A percentile compares a stretch with the other conserved stretches of the same genome.
phyloP scores from a whole-genome alignment of 1,140 invertebrate species.

The Pseudomyrmex concolor region DNA sequence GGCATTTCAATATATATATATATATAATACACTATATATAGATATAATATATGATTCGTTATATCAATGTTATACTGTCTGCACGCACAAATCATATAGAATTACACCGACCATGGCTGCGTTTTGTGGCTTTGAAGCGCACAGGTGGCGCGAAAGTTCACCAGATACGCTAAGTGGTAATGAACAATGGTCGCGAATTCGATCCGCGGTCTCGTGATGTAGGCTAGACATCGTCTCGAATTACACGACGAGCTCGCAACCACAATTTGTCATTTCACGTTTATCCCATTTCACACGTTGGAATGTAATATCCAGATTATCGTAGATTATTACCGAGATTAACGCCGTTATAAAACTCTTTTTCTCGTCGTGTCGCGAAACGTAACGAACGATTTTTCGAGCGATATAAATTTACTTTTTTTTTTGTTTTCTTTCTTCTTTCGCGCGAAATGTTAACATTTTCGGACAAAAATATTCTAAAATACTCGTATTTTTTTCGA shows the following conservation, averaged over 20 bases:
- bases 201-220: conserved; percentile 36
- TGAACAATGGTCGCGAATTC: conserved; percentile 32
- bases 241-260: conserved; percentile 15
- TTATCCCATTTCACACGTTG: background rate
- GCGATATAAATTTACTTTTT: no score
- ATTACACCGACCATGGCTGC: background rate
- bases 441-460: no score
- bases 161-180: conserved; percentile 27
- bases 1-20: no score
- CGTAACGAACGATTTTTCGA: no score
- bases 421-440: no score
- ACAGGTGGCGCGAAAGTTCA: conserved; percentile 17
- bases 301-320: conserved; percentile 7
- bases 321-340: background rate
- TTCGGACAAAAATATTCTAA: no score
- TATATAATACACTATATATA: background rate
- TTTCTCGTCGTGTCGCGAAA: no score
- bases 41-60: background rate
- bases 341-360: no score
- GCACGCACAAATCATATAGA: conserved; percentile 10
- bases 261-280: conserved; percentile 21
- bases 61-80: background rate
- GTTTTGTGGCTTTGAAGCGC: conserved; percentile 13
- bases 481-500: no score
- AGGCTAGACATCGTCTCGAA: conserved; percentile 34